Evolutionary conservation across 2,113 vertebrate genomes (phyloP).

Genomic region (Chionis minor): DNA sequence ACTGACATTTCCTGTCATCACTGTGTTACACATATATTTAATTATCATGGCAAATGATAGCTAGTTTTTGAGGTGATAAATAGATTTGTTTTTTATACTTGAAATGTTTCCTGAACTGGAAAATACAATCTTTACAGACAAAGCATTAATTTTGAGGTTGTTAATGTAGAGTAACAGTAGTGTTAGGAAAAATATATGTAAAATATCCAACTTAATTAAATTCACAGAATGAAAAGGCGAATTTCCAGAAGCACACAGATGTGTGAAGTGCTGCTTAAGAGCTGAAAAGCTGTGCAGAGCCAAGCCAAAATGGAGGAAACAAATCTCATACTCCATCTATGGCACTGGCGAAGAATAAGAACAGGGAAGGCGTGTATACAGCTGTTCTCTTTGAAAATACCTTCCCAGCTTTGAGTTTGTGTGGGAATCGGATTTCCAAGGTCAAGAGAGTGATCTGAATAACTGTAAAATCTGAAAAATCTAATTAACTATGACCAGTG

Average conservation of each 20-base stretch:
- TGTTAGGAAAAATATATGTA: background rate
- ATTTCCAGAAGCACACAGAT: background rate
- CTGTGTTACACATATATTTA: background rate
- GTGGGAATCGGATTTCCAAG: background rate
- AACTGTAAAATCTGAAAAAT: background rate
- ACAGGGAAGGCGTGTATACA: background rate
- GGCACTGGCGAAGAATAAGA: background rate
- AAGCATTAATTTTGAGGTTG: background rate
- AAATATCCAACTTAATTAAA: background rate
- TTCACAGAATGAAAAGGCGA: background rate
- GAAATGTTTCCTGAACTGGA: background rate
- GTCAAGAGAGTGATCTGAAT: background rate
- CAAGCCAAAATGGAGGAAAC: background rate
- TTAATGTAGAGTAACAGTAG: background rate
- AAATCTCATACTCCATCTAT: background rate
- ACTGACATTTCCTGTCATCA: background rate
- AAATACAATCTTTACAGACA: background rate
- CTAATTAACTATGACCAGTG: background rate
- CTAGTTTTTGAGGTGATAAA: background rate
- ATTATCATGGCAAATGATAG: background rate
- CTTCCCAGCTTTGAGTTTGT: background rate
- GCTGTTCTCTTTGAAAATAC: background rate
- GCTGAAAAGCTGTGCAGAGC: background rate
- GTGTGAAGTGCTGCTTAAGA: background rate
- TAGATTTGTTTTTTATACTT: background rate